phyloP scores from a whole-genome alignment of 2,888 invertebrate genomes.

The Boloria selene region DNA sequence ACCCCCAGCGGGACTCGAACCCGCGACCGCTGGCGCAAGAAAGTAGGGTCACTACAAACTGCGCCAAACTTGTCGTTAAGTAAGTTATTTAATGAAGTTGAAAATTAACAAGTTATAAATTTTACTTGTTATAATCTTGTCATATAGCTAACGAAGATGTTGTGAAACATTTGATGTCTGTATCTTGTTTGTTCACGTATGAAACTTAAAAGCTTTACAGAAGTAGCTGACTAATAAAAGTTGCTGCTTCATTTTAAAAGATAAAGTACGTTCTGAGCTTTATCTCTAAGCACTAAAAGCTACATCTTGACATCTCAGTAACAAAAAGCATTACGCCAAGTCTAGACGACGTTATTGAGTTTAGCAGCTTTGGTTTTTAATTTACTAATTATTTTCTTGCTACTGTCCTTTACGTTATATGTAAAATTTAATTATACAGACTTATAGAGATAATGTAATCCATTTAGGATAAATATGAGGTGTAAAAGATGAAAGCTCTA shows the following conservation, averaged over 20 bases:
- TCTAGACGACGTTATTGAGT: constrained; percentile 35
- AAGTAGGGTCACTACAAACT: too few species aligned
- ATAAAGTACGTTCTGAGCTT: neutral
- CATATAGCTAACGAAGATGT: neutral
- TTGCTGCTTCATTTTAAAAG: constrained; percentile 3
- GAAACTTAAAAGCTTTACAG: constrained; percentile 17
- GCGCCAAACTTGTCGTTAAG: too few species aligned
- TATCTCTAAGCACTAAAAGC: constrained; percentile 5
- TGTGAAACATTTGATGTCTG: constrained; percentile 6
- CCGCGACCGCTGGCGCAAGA: too few species aligned
- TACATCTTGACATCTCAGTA: neutral
- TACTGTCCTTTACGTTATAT: neutral
- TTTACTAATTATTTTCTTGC: constrained; percentile 28
- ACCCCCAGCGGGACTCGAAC: too few species aligned
- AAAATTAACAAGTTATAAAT: too few species aligned
- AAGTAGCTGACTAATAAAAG: constrained; percentile 11
- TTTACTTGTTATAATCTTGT: too few species aligned
- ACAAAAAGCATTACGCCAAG: constrained; percentile 25
- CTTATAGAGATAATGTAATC: too few species aligned
- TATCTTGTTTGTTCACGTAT: constrained; percentile 19
- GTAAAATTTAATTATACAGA: neutral
- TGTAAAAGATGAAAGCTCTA: too few species aligned
- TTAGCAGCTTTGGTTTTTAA: constrained; percentile 28
- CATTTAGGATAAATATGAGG: too few species aligned
- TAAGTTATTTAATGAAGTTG: too few species aligned